A percentile compares a stretch with the other conserved stretches of the same genome.
Conservation (phyloP, 2,797 vertebrate genomes). For the Gorsachius magnificus region DNA sequence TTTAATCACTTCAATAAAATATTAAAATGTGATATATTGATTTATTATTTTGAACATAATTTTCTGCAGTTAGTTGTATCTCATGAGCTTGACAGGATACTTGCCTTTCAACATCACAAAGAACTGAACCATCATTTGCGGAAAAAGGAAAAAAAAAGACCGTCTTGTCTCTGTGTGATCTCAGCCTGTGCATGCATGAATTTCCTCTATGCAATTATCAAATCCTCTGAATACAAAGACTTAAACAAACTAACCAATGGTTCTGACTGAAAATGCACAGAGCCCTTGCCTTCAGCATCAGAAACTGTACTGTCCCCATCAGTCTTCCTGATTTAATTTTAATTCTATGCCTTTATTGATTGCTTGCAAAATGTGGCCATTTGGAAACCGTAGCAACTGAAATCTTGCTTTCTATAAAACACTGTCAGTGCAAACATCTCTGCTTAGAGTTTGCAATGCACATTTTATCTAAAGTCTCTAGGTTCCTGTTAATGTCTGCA, state of each 20-base stretch:
- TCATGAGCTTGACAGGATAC: background rate
- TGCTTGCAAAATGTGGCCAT: background rate
- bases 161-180: background rate
- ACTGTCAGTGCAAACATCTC: background rate
- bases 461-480: background rate
- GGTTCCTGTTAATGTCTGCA: background rate
- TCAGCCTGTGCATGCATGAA: background rate
- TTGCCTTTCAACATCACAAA: background rate
- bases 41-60: background rate
- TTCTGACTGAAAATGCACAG: background rate
- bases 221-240: background rate
- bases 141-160: background rate
- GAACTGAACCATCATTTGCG: background rate
- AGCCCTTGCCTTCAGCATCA: background rate
- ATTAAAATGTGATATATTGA: background rate
- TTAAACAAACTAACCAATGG: background rate
- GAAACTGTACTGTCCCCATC: background rate
- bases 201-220: background rate
- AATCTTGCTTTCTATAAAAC: background rate
- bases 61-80: background rate
- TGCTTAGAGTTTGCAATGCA: background rate
- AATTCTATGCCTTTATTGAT: constrained; percentile 3
- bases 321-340: background rate
- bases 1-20: background rate
- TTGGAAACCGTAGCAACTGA: background rate